Percentiles rank a stretch among this genome's conserved stretches.
Evolutionary conservation across 1,140 invertebrate genomes (phyloP).

Genomic region (Lanistes nyassanus): DNA sequence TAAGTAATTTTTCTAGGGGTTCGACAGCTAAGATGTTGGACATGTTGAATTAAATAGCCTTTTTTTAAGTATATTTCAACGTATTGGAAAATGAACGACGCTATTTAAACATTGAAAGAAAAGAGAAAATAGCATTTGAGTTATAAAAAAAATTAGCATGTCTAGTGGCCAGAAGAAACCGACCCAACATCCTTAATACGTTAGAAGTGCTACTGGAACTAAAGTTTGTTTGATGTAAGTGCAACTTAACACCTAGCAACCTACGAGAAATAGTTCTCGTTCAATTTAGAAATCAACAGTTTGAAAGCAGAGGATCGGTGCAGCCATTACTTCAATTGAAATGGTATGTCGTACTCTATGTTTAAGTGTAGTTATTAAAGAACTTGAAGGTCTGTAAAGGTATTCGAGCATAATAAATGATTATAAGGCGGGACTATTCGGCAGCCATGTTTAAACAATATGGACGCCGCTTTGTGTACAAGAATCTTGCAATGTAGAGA

Average conservation of each 20-base stretch:
- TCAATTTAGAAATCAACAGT: neutral
- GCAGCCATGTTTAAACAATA: conserved; percentile 48
- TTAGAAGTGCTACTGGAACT: neutral
- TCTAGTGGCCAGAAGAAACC: no score
- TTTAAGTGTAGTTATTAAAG: neutral
- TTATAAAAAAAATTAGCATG: no score
- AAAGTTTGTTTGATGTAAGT: neutral
- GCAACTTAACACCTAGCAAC: conserved; percentile 25
- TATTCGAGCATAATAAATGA: neutral
- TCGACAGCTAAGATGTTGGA: no score
- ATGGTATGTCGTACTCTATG: neutral
- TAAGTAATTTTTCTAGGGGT: no score
- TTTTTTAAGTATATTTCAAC: no score
- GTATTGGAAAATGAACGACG: no score
- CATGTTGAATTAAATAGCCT: no score
- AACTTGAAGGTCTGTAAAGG: neutral
- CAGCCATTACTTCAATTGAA: neutral
- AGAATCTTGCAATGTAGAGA: conserved; percentile 18
- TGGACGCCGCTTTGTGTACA: conserved; percentile 30
- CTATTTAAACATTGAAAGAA: no score
- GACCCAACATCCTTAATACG: no score
- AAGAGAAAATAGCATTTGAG: no score
- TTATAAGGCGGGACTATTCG: neutral
- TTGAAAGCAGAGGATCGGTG: neutral
- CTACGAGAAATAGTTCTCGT: conserved; percentile 22